phyloP scores from a whole-genome alignment of 2,888 invertebrate genomes.

The Mythimna pallens region DNA sequence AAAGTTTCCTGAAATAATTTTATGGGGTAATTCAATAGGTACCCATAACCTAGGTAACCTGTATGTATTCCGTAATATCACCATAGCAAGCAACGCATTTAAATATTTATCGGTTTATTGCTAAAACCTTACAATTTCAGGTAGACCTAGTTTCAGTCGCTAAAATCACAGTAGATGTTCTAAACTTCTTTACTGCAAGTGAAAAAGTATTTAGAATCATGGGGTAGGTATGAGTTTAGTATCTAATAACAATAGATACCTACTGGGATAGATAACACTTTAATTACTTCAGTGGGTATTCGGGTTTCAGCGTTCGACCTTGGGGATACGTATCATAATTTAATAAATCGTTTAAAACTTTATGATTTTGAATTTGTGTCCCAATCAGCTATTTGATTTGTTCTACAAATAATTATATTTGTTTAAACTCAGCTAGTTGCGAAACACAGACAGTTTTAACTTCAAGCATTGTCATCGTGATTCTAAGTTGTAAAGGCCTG shows the following conservation, averaged over 20 bases:
- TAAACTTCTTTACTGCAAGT: background rate
- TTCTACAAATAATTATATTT: background rate
- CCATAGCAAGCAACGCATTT: background rate
- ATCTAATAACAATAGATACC: background rate
- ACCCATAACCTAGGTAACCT: background rate
- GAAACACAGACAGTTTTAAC: background rate
- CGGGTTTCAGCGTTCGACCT: background rate
- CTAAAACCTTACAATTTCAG: background rate
- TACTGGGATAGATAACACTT: background rate
- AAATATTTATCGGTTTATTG: background rate
- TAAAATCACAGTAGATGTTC: background rate
- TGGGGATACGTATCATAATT: background rate
- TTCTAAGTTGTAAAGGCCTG: background rate
- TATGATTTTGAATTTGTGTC: background rate
- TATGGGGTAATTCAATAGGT: background rate
- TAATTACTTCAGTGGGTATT: background rate
- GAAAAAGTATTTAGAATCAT: background rate
- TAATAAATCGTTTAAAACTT: background rate
- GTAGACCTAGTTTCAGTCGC: background rate
- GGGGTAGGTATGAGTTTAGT: background rate
- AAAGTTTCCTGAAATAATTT: conserved; percentile 6
- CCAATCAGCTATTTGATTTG: background rate
- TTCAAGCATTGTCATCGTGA: background rate
- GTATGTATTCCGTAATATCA: conserved; percentile 8
- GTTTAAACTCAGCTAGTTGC: background rate